Evolutionary conservation across 2,888 invertebrate genomes (phyloP).

Genomic region (Rotaria socialis): DNA sequence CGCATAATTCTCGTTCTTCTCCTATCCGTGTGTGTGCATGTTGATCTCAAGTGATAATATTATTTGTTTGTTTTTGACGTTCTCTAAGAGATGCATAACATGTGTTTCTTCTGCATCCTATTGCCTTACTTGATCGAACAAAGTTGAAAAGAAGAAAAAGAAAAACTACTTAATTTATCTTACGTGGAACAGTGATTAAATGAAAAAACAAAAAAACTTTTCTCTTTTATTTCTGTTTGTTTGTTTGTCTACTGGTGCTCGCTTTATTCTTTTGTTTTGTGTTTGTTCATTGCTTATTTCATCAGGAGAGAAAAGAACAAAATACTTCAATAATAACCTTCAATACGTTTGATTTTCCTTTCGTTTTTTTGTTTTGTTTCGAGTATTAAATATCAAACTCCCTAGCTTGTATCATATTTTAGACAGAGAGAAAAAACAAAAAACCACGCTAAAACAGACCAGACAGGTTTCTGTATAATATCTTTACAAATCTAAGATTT

Average conservation of each 20-base stretch:
- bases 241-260: slow-evolving; percentile 21
- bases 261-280: slow-evolving; percentile 3
- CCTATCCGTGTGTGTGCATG: neutral
- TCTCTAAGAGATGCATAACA: neutral
- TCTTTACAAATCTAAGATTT: too few relatives aligned
- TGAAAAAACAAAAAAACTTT: neutral
- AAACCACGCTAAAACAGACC: too few relatives aligned
- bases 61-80: neutral
- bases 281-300: slow-evolving; percentile 1
- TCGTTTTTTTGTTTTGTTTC: neutral
- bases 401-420: neutral
- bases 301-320: neutral
- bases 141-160: neutral
- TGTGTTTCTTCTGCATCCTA: neutral
- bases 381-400: neutral
- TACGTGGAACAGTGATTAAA: slow-evolving; percentile 7
- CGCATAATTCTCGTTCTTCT: neutral
- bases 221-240: neutral
- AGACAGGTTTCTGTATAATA: neutral
- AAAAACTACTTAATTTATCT: neutral
- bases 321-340: neutral
- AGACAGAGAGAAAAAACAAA: neutral
- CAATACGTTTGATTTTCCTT: neutral
- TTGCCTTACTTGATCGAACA: slow-evolving; percentile 23
- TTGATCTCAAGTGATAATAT: slow-evolving; percentile 29